These are phyloP conservation scores for Bos taurus DNA, from an alignment of 2,113 vertebrate species.

Conservation along the genomic window DNA sequence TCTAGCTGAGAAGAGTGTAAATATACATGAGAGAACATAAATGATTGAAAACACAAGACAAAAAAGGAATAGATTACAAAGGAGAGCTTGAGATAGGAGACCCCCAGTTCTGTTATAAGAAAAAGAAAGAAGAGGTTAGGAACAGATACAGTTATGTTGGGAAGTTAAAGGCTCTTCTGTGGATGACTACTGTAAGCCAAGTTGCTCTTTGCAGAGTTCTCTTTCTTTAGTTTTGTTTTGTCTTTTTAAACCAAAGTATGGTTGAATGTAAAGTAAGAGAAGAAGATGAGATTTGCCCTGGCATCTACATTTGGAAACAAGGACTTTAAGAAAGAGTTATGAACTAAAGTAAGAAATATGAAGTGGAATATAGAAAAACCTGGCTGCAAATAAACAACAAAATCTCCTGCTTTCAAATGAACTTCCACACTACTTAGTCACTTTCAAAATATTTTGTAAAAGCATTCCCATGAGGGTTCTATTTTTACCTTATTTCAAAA, in stretches of 20 bases:
- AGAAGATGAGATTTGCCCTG: not conserved
- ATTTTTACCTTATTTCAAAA: not conserved
- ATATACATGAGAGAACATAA: not conserved
- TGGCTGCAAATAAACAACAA: not conserved
- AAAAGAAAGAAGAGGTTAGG: not conserved
- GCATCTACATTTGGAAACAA: not conserved
- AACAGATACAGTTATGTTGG: not conserved
- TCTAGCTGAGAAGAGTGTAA: not conserved
- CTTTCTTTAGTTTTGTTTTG: not conserved
- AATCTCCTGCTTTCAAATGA: not conserved
- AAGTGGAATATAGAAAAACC: not conserved
- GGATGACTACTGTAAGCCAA: not conserved
- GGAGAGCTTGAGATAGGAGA: not conserved
- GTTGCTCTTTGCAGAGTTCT: not conserved
- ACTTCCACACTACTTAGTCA: not conserved
- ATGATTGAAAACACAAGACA: not conserved
- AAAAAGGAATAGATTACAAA: not conserved
- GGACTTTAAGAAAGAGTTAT: not conserved
- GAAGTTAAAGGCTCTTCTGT: not conserved
- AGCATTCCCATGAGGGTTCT: not conserved
- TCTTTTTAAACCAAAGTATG: not conserved
- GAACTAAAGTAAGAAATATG: not conserved
- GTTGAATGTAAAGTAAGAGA: not conserved
- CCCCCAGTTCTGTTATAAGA: not conserved
- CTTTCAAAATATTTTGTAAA: not conserved